Evolutionary conservation across 2,888 invertebrate species (phyloP).

Genomic region (Idaea dimidiata): DNA sequence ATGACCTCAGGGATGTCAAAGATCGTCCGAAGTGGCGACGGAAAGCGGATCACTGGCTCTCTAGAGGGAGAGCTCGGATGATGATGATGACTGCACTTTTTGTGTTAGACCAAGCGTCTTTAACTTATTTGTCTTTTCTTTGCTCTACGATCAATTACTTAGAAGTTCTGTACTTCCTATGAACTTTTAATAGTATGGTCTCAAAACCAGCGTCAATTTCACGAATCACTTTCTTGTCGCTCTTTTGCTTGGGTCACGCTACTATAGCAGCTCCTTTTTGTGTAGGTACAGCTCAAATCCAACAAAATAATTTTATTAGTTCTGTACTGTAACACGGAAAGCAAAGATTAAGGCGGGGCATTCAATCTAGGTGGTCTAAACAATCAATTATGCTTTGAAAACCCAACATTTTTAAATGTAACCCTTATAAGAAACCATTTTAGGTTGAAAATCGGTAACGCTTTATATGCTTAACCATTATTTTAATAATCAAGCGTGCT

Average conservation of each 20-base stretch:
- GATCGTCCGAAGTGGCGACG: no score
- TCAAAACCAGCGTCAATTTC: no score
- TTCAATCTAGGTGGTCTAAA: neutral
- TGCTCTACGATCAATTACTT: no score
- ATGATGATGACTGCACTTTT: no score
- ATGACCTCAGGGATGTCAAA: no score
- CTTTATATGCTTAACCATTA: neutral
- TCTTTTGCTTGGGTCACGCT: neutral
- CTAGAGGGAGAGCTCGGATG: no score
- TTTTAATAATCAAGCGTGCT: neutral
- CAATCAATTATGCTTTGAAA: neutral
- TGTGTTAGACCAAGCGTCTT: no score
- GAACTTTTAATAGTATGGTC: no score
- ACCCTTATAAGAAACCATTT: neutral
- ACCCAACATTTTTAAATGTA: neutral
- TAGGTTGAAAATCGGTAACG: neutral
- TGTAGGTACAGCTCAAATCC: neutral
- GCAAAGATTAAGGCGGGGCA: neutral
- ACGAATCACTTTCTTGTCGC: no score
- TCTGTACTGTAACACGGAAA: neutral
- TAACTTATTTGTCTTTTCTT: no score
- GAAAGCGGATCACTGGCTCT: no score
- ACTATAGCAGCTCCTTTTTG: neutral
- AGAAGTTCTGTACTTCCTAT: no score
- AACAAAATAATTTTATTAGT: conserved; percentile 1